Evolutionary conservation across 1,140 invertebrate species (phyloP), one percentile per base, ranked within the genome.

Genomic region (Pararge aegeria): DNA sequence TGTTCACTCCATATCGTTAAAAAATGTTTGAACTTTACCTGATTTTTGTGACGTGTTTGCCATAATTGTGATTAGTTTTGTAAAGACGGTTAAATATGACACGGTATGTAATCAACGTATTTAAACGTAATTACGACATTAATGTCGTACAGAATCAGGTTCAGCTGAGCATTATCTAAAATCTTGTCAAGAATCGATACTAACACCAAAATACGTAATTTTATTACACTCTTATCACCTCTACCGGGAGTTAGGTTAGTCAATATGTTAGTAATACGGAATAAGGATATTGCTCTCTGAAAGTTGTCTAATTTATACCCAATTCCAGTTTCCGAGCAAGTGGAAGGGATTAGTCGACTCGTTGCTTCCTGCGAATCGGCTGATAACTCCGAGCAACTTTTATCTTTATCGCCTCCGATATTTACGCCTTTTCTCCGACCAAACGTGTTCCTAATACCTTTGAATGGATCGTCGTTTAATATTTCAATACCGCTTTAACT

Each of bases 301-400:
- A 78, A 83, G 76, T 83, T 80, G 61, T 64, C 68, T 70, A 74
- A 83, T 83, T 83, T 83, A 83, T 80, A 61, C 73, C 68, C 70
- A 70, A 72, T 77, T 58, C 53, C 44, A 49, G 64, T 40, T 63
- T 53, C 59, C 50, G 55, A 58, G 34, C 66, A 59, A 61, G 49
- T 60, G 60, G 51, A 49, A 73, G 59, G 78, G 73, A 81, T 81
- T 74, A 77, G 67, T 66, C 62, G 49, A 64, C 58, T 67, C 60
- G 64, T 62, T 62, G 55, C 60, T 66, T 67, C 65, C 67, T 70
- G 61, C 38, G 67, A 60, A 70, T 72, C 61, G 55, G 42, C 42
- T 50, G 67, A 74, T 73, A 75, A 70, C 61, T 56, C 58, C 18
- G 55, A 44, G 21, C 60, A 70, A 70, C 57, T 74, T 69, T 66